These are phyloP conservation scores for Lithophane semibrunnea DNA, from an alignment of 2,888 invertebrate genomes.

Conservation along the genomic window DNA sequence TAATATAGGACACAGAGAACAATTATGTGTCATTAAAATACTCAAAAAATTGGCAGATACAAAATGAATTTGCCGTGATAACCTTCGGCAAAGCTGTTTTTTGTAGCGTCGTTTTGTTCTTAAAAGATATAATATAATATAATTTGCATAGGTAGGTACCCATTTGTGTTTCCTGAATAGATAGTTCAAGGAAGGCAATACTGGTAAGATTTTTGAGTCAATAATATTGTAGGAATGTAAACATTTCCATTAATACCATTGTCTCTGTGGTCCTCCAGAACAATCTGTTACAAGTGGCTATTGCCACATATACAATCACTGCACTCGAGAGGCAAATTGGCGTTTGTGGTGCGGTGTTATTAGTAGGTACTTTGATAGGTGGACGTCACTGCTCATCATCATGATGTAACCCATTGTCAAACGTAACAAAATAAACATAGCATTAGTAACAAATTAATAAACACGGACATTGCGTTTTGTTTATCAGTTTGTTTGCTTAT, in stretches of 20 bases:
- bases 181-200: conserved; percentile 3
- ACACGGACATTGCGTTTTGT: neutral
- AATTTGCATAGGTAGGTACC: conserved; percentile 13
- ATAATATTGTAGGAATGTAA: neutral
- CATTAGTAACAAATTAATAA: conserved; percentile 2
- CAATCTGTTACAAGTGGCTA: neutral
- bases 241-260: neutral
- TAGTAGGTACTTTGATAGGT: conserved; percentile 17
- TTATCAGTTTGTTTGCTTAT: neutral
- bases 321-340: conserved; percentile 14
- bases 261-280: conserved; percentile 4
- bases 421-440: conserved; percentile 23
- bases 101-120: conserved; percentile 30
- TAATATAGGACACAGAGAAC: conserved; percentile 42
- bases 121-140: conserved; percentile 19
- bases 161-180: conserved; percentile 43
- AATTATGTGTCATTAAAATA: conserved; percentile 39
- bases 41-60: conserved; percentile 36
- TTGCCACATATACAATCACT: conserved; percentile 13
- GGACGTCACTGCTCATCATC: conserved; percentile 29
- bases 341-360: conserved; percentile 8
- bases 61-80: conserved; percentile 40
- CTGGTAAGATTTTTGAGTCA: neutral
- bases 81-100: conserved; percentile 50
- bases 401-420: conserved; percentile 30